Evolutionary conservation across 2,113 vertebrate genomes (phyloP), one percentile per base, ranked within the genome.

Genomic region (Rafetus swinhoei): DNA sequence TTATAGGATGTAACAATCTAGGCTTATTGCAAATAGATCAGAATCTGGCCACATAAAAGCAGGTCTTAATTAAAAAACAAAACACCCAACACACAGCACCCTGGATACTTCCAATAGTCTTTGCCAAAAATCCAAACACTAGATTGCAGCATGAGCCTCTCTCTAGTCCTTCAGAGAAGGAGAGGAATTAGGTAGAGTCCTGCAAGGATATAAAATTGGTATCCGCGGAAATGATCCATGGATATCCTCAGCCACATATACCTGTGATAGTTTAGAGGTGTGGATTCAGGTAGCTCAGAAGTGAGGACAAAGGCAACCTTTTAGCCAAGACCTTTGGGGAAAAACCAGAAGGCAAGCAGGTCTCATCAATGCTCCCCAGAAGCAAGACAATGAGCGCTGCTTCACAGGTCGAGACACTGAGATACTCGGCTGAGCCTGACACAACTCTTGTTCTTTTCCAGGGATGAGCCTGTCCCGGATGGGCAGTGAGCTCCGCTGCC

Each of bases 401-500:
- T 84, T 84, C 21, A 22, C 27, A 79, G 29, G 15, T 4, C 21
- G 35, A 35, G 81, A 15, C 8, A 25, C 19, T 3, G 52, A 79
- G 56, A 79, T 4, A 29, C 1, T 10, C 5, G 59, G 29, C 59
- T 15, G 84, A 84, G 76, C 45, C 57, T 59, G 45, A 9, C 25
- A 4, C 3, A 0, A 6, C 11, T 35, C 82, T 65, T 72, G 62
- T 45, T 45, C 45, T 79, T 52, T 65, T 84, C 65, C 91, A 99
- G 98, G 93, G 24, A 96, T 95, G 80, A 96, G 95, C 45, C 1
- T 98, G 86, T 72, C 94, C 24, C 97, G 97, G 54, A 55, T 97
- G 0, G 97, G 95, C 10, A 39, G 97, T 2, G 98, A 99, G 77
- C 98, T 98, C 54, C 98, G 99, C 60, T 99, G 99, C 88, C 98